Evolutionary conservation across 2,797 vertebrate species (phyloP).

Genomic region (Saxicola maurus): DNA sequence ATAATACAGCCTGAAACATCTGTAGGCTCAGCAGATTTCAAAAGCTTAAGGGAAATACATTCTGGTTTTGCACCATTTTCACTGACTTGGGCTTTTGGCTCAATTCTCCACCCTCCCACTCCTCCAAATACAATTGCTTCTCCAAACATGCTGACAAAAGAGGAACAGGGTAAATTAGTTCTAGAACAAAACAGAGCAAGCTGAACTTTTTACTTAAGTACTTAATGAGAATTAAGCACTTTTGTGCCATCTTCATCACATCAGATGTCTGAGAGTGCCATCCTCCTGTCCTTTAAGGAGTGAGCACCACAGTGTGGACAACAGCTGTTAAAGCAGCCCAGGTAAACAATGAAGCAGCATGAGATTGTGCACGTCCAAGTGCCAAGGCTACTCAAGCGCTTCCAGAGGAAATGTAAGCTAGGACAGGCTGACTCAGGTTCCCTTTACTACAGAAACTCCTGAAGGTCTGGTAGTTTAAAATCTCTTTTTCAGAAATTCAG

Average conservation of each 20-base stretch:
- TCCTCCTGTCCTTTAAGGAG: not conserved
- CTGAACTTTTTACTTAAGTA: not conserved
- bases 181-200: not conserved
- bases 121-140: not conserved
- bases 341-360: not conserved
- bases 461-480: not conserved
- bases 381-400: not conserved
- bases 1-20: not conserved
- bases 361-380: accelerated
- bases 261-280: not conserved
- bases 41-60: not conserved
- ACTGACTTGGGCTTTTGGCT: not conserved
- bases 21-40: not conserved
- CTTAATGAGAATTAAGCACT: not conserved
- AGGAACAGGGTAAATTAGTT: not conserved
- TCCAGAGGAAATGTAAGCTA: not conserved
- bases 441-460: not conserved
- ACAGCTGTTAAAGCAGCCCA: not conserved
- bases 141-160: not conserved
- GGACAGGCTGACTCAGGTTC: not conserved
- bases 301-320: constrained; percentile 1
- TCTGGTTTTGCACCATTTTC: not conserved
- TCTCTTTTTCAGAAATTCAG: not conserved
- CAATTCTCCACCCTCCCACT: not conserved
- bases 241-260: not conserved